phyloP scores from a whole-genome alignment of 2,888 invertebrate species.

The Athalia cordata region DNA sequence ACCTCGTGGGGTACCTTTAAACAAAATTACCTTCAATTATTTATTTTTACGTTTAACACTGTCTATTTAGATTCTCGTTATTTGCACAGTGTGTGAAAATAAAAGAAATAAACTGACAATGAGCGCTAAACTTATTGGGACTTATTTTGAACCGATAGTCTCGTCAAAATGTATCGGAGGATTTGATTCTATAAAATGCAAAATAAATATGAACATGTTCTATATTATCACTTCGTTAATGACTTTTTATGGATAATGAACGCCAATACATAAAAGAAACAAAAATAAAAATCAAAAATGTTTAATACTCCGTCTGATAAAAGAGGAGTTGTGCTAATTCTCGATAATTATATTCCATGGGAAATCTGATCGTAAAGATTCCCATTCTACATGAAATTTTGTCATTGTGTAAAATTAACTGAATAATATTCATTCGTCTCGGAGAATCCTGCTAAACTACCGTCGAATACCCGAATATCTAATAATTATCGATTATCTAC shows the following conservation, averaged over 20 bases:
- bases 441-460: too few species aligned
- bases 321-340: constrained; percentile 8
- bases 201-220: not conserved
- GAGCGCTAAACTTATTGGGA: not conserved
- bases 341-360: not conserved
- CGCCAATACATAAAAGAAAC: not conserved
- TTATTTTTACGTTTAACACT: constrained; percentile 55
- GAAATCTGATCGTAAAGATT: not conserved
- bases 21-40: constrained; percentile 64
- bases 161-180: too few species aligned
- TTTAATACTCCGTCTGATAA: constrained; percentile 12
- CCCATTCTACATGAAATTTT: not conserved
- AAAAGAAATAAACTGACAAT: constrained; percentile 2
- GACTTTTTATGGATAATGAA: constrained; percentile 2
- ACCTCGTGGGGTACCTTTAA: constrained; percentile 73
- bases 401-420: too few species aligned
- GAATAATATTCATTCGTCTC: too few species aligned
- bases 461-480: too few species aligned
- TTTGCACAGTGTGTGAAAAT: not conserved
- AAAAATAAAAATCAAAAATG: constrained; percentile 14
- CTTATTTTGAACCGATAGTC: too few species aligned
- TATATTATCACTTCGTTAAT: constrained; percentile 5
- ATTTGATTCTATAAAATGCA: not conserved
- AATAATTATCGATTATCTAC: too few species aligned
- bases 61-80: not conserved